Evolutionary conservation across 2,113 vertebrate genomes (phyloP), one percentile per base, ranked within the genome.

Genomic region (Dryoscopus gambensis): DNA sequence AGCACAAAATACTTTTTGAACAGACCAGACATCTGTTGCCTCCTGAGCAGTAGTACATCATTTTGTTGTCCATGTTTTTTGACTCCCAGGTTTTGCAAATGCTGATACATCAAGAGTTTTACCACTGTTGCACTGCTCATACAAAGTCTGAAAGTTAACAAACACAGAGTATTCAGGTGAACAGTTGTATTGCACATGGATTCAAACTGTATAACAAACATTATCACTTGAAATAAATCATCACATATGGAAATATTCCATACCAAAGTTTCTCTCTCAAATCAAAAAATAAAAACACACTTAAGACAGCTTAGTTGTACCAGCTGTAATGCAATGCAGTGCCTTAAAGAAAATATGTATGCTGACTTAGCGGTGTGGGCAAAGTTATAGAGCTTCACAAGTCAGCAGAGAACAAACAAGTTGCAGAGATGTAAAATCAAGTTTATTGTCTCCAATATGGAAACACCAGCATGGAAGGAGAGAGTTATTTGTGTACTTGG

Each of bases 101-200:
- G 97, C 97, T 63, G 97, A 97, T 25, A 98, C 97, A 94, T 98
- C 98, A 17, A 98, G 97, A 69, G 86, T 96, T 95, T 97, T 97
- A 44, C 97, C 98, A 79, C 96, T 98, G 97, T 62, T 98, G 90
- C 97, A 98, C 42, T 98, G 98, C 31, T 98, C 98, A 89, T 98
- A 98, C 86, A 98, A 97, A 93, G 95, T 98, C 98, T 98, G 97
- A 94, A 98, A 98, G 90, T 68, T 83, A 96, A 97, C 65, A 95
- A 77, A 71, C 53, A 78, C 8, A 78, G 4, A 2, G 5, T 74
- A 80, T 65, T 95, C 42, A 67, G 42, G 17, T 81, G 44, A 90
- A 67, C 3, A 81, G 17, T 4, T 79, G 24, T 46, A 82, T 8
- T 4, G 3, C 50, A 82, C 5, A 42, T 4, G 3, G 22, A 57